These are phyloP conservation scores for Aleiodes alternator DNA, from an alignment of 2,888 invertebrate genomes.

Conservation along the genomic window DNA sequence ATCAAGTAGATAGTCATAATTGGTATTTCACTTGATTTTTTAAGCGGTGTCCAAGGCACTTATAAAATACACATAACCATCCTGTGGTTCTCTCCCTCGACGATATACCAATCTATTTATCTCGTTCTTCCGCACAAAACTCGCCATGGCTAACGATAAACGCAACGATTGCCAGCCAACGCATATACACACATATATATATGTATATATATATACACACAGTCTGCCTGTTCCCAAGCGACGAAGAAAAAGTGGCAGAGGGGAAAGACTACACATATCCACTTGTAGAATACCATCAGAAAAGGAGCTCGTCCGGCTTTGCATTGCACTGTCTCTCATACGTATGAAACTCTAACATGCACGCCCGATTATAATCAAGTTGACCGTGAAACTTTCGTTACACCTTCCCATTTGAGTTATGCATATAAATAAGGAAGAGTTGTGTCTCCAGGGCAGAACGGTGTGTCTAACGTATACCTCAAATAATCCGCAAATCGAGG, in stretches of 20 bases:
- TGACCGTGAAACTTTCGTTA: constrained; percentile 72
- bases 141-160: constrained; percentile 37
- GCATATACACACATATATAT: too few relatives aligned
- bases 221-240: constrained; percentile 35
- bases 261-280: constrained; percentile 15
- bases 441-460: constrained; percentile 57
- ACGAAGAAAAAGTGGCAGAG: constrained; percentile 5
- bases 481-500: constrained; percentile 57
- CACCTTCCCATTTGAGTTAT: constrained; percentile 71
- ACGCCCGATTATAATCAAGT: constrained; percentile 58
- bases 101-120: constrained; percentile 38
- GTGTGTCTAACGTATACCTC: constrained; percentile 51
- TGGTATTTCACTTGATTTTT: constrained; percentile 28
- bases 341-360: constrained; percentile 12
- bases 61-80: constrained; percentile 33
- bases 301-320: constrained; percentile 40
- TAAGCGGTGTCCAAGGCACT: constrained; percentile 14
- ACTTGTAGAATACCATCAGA: constrained; percentile 34
- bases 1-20: constrained; percentile 39
- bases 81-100: constrained; percentile 8
- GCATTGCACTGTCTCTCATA: constrained; percentile 34
- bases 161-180: constrained; percentile 36
- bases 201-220: not conserved
- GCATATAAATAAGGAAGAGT: constrained; percentile 72
- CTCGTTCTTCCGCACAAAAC: constrained; percentile 27